Percentiles rank a stretch among this genome's conserved stretches.
Evolutionary conservation across 2,113 vertebrate genomes (phyloP).

Genomic region (Spea multiplicata): DNA sequence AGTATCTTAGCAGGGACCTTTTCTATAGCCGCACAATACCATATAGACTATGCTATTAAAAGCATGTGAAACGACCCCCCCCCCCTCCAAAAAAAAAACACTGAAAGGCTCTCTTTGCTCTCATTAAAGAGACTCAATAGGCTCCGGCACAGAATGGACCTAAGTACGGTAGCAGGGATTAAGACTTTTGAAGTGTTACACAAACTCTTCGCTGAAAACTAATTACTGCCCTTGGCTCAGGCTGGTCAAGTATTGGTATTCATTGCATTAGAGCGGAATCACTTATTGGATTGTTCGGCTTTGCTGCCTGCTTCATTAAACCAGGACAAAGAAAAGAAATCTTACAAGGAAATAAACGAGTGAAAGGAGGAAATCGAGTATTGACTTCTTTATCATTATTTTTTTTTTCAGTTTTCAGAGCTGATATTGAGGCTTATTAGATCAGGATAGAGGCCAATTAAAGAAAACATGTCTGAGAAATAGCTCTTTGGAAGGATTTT

Average conservation of each 20-base stretch:
- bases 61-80: constrained; percentile 65
- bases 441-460: too few species aligned
- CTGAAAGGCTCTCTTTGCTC: constrained; percentile 63
- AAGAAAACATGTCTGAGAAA: too few species aligned
- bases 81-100: constrained; percentile 45
- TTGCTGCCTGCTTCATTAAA: constrained; percentile 61
- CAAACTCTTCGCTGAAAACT: constrained; percentile 70
- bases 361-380: background rate
- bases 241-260: constrained; percentile 79
- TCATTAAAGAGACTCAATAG: constrained; percentile 64
- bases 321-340: constrained; percentile 59
- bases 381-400: constrained; percentile 5
- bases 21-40: constrained; percentile 64
- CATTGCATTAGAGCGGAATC: constrained; percentile 60
- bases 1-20: constrained; percentile 58
- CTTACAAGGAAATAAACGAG: constrained; percentile 27
- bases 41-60: constrained; percentile 65
- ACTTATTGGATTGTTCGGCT: constrained; percentile 65
- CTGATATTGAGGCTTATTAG: too few species aligned
- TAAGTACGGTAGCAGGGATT: constrained; percentile 64
- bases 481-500: too few species aligned
- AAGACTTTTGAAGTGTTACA: constrained; percentile 72
- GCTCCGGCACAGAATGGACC: constrained; percentile 60
- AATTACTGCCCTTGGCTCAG: constrained; percentile 68
- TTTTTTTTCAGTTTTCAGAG: background rate